A percentile compares a stretch with the other conserved stretches of the same genome.
Evolutionary conservation across 2,888 invertebrate species (phyloP).

Genomic region (Argyresthia albistria): DNA sequence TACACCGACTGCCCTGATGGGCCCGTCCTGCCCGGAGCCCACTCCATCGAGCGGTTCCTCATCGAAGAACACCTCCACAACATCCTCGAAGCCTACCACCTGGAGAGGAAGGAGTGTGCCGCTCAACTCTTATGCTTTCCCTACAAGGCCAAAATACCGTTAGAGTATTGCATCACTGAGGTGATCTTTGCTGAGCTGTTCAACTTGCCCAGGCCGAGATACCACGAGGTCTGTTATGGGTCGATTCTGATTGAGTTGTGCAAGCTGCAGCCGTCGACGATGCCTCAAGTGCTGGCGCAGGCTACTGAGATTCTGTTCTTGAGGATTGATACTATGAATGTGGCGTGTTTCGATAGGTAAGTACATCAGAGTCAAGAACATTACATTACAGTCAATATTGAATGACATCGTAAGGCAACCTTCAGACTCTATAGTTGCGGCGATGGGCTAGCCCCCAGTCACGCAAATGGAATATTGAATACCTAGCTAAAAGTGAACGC

Average conservation of each 20-base stretch:
- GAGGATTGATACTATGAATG: slow-evolving; percentile 97
- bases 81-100: slow-evolving; percentile 89
- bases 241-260: slow-evolving; percentile 97
- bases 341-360: slow-evolving; percentile 93
- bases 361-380: too few relatives aligned
- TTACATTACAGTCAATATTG: too few relatives aligned
- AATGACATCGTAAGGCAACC: too few relatives aligned
- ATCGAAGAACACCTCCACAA: slow-evolving; percentile 98
- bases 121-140: slow-evolving; percentile 93
- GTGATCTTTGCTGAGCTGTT: slow-evolving; percentile 96
- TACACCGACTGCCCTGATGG: slow-evolving; percentile 98
- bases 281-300: slow-evolving; percentile 98
- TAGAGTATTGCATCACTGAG: slow-evolving; percentile 98
- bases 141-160: slow-evolving; percentile 92
- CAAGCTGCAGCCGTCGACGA: slow-evolving; percentile 94
- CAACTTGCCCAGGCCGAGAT: slow-evolving; percentile 90
- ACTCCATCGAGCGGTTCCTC: slow-evolving; percentile 97
- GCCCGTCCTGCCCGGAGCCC: slow-evolving; percentile 92
- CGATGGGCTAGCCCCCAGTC: too few relatives aligned
- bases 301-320: slow-evolving; percentile 98
- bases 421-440: too few relatives aligned
- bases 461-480: too few relatives aligned
- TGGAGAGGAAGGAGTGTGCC: slow-evolving; percentile 96
- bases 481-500: too few relatives aligned
- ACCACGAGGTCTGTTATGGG: slow-evolving; percentile 94